Evolutionary conservation across 2,797 vertebrate species (phyloP), one percentile per base, ranked within the genome.

Genomic region (Pogonophryne albipinna): DNA sequence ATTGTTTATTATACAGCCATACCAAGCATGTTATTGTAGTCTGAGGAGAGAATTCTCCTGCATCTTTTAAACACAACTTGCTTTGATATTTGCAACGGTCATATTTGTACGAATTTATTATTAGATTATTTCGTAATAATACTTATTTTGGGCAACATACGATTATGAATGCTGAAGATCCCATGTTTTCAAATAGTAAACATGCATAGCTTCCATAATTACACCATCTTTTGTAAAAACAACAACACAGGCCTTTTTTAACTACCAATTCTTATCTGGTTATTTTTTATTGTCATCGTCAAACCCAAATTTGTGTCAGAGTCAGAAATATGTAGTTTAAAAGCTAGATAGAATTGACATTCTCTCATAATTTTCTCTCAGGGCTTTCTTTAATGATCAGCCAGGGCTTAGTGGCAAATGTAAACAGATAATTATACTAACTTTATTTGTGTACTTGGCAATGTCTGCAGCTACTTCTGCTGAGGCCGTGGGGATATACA

Each of bases 381-480:
- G 13, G 3, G 1, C 19, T 55, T 59, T 20, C 55, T 64, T 74
- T 56, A 62, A 60, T 45, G 15, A 49, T 23, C 52, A 15, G 49
- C 34, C 4, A 9, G n/a, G 49, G 38, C 10, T 51, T 0, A 58
- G 58, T 16, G 10, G 17, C 12, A 41, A 55, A 58, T 17, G 11
- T 27, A 5, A 75, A 63, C 6, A 0, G 47, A 68, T 49, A 61
- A 50, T 20, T 0, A 17, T n/a, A 88, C 95, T 96, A 91, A 99
- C 98, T 95, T 99, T 99, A 93, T 96, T 98, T 16, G 98, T 99
- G 59, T 99, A 99, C 87, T 99, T 99, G 86, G 98, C 97, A 42
- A 99, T 99, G 82, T 99, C 98, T 31, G 97, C 97, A 49, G 98
- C 98, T 6, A 98, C 97, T 23, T 99, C 98, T 0, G 98, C 98